phyloP scores from a whole-genome alignment of 2,888 invertebrate species.

The Mythimna impura region DNA sequence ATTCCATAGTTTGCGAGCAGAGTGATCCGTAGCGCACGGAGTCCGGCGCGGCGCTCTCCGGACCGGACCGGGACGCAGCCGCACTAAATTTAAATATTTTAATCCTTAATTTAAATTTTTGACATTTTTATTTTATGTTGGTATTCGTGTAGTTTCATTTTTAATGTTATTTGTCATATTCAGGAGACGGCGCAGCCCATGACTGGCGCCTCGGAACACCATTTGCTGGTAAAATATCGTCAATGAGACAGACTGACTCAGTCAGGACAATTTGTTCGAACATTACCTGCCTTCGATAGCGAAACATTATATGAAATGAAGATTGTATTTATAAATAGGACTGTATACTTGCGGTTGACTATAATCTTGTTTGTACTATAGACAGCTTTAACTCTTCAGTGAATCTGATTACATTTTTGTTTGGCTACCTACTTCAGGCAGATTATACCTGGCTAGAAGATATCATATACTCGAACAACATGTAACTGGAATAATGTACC shows the following conservation, averaged over 20 bases:
- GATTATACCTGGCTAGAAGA: neutral
- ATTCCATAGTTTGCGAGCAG: constrained; percentile 68
- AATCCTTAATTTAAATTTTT: constrained; percentile 91
- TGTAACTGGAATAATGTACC: no score
- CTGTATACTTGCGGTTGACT: constrained; percentile 1
- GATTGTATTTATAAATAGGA: constrained; percentile 53
- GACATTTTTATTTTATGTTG: constrained; percentile 91
- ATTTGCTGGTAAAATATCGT: constrained; percentile 77
- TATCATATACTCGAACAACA: no score
- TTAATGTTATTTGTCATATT: constrained; percentile 90
- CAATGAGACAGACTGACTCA: constrained; percentile 67
- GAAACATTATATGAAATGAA: constrained; percentile 56
- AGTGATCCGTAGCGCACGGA: constrained; percentile 60
- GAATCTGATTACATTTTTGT: neutral
- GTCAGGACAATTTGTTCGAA: constrained; percentile 62
- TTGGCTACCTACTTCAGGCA: no score
- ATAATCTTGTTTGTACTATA: neutral
- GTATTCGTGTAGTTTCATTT: constrained; percentile 90
- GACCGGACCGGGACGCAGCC: constrained; percentile 78
- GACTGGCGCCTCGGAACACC: constrained; percentile 84
- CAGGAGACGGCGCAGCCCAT: constrained; percentile 81
- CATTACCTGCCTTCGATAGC: constrained; percentile 58
- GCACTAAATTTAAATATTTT: constrained; percentile 91
- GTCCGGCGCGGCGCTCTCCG: constrained; percentile 69
- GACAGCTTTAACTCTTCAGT: constrained; percentile 5